phyloP scores from a whole-genome alignment of 2,888 invertebrate species.

The Philereme transversata region DNA sequence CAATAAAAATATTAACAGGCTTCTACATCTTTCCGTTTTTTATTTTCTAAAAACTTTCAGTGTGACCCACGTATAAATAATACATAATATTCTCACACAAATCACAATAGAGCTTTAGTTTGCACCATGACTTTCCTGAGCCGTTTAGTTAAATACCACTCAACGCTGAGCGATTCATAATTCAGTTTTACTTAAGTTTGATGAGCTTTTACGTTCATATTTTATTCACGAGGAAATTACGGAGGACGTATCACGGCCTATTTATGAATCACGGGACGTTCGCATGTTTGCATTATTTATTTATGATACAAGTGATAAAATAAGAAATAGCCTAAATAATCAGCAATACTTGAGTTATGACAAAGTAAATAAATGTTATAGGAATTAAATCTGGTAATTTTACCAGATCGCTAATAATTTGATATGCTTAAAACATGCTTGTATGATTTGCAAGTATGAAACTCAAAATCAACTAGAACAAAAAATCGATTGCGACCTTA shows the following conservation, averaged over 20 bases:
- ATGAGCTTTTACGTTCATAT: conserved; percentile 41
- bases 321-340: no score
- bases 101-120: conserved; percentile 7
- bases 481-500: conserved; percentile 58
- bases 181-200: conserved; percentile 41
- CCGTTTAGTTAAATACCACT: conserved; percentile 32
- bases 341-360: not conserved
- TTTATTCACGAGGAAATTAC: conserved; percentile 41
- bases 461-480: conserved; percentile 50
- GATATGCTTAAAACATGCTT: conserved; percentile 40
- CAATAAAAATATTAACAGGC: no score
- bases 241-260: conserved; percentile 30
- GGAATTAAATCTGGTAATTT: no score
- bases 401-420: conserved; percentile 32
- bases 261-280: conserved; percentile 33
- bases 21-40: no score
- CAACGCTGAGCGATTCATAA: conserved; percentile 38
- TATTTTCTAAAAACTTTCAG: no score
- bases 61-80: not conserved
- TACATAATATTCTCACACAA: not conserved
- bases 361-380: no score
- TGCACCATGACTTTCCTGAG: conserved; percentile 20
- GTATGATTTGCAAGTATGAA: conserved; percentile 47
- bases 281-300: conserved; percentile 24
- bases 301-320: conserved; percentile 10